Conservation (phyloP, 2,113 vertebrate species). For the Elaphurus davidianus region DNA sequence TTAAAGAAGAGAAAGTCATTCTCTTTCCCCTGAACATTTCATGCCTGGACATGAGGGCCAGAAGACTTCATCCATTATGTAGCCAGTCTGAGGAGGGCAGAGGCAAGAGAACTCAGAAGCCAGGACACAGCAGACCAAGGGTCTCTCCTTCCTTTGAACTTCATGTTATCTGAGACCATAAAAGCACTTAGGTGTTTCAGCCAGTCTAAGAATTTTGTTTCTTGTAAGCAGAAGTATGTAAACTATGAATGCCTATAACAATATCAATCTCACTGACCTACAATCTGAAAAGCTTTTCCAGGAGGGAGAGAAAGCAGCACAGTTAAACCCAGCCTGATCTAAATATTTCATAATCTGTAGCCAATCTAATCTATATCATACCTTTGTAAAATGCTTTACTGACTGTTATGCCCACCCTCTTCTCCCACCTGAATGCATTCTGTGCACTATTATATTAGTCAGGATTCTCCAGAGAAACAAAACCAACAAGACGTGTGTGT, state of each 20-base stretch:
- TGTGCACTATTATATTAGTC: neutral
- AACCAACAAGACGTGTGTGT: neutral
- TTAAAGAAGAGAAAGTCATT: neutral
- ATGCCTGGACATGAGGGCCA: neutral
- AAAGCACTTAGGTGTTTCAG: neutral
- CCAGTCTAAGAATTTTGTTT: neutral
- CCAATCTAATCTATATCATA: neutral
- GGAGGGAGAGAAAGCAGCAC: neutral
- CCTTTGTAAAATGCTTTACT: neutral
- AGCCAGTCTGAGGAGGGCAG: neutral
- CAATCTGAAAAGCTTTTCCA: neutral
- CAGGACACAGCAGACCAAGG: neutral
- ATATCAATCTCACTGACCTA: neutral
- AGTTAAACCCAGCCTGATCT: neutral
- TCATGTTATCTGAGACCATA: neutral
- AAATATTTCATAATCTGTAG: neutral
- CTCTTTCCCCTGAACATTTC: neutral
- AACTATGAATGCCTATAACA: neutral
- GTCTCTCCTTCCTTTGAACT: neutral
- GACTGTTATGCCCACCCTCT: neutral
- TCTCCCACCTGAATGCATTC: neutral
- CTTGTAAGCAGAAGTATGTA: neutral
- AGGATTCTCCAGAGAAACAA: neutral
- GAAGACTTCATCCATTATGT: neutral
- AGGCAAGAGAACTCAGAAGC: neutral